These are phyloP conservation scores for Enteromius thamalakanensis DNA, from an alignment of 2,797 vertebrate genomes.

Conservation along the genomic window DNA sequence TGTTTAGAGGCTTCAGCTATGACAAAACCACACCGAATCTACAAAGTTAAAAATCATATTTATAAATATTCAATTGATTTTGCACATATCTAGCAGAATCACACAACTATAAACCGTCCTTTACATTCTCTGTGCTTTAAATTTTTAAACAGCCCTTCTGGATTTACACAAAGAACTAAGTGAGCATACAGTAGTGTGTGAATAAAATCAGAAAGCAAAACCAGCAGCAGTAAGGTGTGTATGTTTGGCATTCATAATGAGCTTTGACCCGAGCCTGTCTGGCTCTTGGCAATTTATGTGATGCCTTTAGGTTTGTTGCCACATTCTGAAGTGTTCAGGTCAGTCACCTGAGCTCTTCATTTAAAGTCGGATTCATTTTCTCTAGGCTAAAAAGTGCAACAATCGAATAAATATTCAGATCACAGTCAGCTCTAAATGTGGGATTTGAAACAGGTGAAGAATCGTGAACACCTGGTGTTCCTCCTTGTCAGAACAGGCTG, in stretches of 20 bases:
- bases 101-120: neutral
- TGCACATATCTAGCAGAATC: neutral
- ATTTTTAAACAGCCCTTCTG: neutral
- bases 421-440: neutral
- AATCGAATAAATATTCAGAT: constrained; percentile 11
- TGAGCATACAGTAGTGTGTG: neutral
- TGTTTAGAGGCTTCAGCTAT: constrained; percentile 5
- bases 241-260: neutral
- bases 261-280: constrained; percentile 7
- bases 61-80: neutral
- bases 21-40: neutral
- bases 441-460: constrained; percentile 10
- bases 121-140: neutral
- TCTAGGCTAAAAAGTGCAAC: neutral
- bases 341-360: constrained; percentile 15
- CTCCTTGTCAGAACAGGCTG: constrained; percentile 18
- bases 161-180: neutral
- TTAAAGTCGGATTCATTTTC: constrained; percentile 14
- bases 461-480: constrained; percentile 28
- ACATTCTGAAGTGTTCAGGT: constrained; percentile 24
- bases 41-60: neutral
- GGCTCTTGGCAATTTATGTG: constrained; percentile 5
- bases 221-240: neutral
- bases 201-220: neutral
- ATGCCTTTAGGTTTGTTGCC: neutral